These are phyloP conservation scores for Choristoneura fumiferana DNA, from an alignment of 1,140 invertebrate species.

Conservation along the genomic window DNA sequence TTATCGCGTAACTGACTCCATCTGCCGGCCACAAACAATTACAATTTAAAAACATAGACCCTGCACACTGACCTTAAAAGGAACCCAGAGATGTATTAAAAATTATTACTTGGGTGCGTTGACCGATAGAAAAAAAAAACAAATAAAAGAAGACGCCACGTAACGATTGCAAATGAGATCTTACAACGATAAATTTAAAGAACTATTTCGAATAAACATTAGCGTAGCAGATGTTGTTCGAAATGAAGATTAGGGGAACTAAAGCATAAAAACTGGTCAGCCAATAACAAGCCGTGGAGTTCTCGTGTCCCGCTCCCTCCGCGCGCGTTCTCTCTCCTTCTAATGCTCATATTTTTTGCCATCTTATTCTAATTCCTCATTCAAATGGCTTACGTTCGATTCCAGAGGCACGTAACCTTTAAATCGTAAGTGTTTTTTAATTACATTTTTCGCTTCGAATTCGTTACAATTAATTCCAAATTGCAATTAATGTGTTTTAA, in stretches of 20 bases:
- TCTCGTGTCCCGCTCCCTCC: conserved; percentile 49
- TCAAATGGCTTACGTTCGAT: conserved; percentile 69
- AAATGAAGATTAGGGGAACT: conserved; percentile 77
- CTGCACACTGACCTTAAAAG: conserved; percentile 58
- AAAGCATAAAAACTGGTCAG: conserved; percentile 75
- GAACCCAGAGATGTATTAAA: conserved; percentile 67
- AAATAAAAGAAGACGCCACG: conserved; percentile 46
- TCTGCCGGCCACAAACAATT: conserved; percentile 55
- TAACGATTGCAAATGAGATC: conserved; percentile 57
- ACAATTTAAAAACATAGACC: conserved; percentile 48
- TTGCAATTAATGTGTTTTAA: conserved; percentile 3
- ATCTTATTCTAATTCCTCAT: conserved; percentile 77
- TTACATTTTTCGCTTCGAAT: conserved; percentile 20
- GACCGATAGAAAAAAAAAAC: conserved; percentile 47
- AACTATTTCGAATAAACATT: conserved; percentile 68
- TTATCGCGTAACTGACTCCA: conserved; percentile 24
- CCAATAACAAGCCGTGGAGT: conserved; percentile 49
- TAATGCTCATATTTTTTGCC: conserved; percentile 76
- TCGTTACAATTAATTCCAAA: conserved; percentile 18
- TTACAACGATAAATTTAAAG: conserved; percentile 67
- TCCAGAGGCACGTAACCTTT: conserved; percentile 68
- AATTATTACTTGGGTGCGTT: conserved; percentile 58
- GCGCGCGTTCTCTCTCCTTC: conserved; percentile 54
- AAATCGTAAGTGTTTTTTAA: conserved; percentile 7
- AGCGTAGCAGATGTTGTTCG: conserved; percentile 68